A percentile compares a stretch with the other conserved stretches of the same genome.
Evolutionary conservation across 1,140 invertebrate genomes (phyloP).

Genomic region (Phymorhynchus buccinoides): DNA sequence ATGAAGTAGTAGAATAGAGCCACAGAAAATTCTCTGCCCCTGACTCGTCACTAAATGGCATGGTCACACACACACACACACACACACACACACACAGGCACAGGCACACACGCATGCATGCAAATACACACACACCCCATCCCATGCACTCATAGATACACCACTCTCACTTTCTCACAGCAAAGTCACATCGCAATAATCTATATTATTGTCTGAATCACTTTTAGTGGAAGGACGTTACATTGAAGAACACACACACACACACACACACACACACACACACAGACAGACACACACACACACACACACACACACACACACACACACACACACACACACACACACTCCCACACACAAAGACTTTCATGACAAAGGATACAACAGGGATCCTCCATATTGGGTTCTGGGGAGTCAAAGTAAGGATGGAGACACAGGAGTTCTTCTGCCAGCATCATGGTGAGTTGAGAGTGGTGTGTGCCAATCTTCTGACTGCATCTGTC

Average conservation of each 20-base stretch:
- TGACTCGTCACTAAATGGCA: too few species aligned
- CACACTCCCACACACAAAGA: background rate
- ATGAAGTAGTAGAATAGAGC: too few species aligned
- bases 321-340: background rate
- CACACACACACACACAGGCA: background rate
- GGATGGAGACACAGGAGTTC: constrained; percentile 94
- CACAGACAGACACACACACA: background rate
- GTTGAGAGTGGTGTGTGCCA: constrained; percentile 88
- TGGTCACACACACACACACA: too few species aligned
- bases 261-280: background rate
- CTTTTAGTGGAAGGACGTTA: too few species aligned
- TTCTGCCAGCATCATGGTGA: constrained; percentile 90
- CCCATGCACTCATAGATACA: too few species aligned
- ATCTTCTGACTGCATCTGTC: constrained; percentile 87
- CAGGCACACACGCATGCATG: background rate
- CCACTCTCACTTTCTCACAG: too few species aligned
- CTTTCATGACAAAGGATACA: constrained; percentile 75
- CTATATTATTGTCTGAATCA: too few species aligned
- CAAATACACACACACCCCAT: too few species aligned
- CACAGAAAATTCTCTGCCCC: too few species aligned
- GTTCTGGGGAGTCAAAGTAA: constrained; percentile 96
- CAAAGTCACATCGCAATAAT: too few species aligned
- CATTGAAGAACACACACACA: background rate
- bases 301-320: too few species aligned
- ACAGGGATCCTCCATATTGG: constrained; percentile 94